Base-by-base conservation (phyloP, 2,113 vertebrate species). In the Cettia cetti region DNA sequence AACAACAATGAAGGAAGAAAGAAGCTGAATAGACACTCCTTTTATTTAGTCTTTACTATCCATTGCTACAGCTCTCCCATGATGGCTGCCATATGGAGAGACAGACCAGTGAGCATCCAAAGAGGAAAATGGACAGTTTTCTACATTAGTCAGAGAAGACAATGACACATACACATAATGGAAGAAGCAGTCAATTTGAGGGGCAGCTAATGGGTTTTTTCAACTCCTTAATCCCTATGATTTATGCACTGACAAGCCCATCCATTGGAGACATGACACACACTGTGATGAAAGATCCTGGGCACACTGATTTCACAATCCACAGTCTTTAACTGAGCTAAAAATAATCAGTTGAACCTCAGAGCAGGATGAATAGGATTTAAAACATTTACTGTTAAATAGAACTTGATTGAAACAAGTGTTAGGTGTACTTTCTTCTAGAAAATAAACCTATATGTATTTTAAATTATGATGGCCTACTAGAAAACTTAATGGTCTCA, bases 391-490 rank as follows among this genome's bases (percentile, higher is more conserved):
- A 45, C 12, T 22, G 57, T 84, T 52, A 75, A 53, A 47, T 2
- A 85, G 15, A 70, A 61, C 6, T 71, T 76, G 6, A 77, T 52
- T 33, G 26, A 71, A 94, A 66, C 19, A 81, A 20, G 14, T 37
- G 3, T n/a, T 45, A 42, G 4, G 4, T 5, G 0, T 0, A 4
- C 6, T 40, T 86, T 49, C 22, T 65, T 56, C 47, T 71, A 11
- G 30, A 89, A 94, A 80, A 40, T 11, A 64, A 60, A 60, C 16
- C 15, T 68, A 7, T 18, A 56, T 44, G 27, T 57, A 47, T 60
- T 44, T 66, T 6, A 70, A 69, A 76, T 86, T 35, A 83, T 31
- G 9, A 52, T 15, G 37, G 35, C 17, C 16, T 16, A 61, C 24
- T 15, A 70, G 66, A 75, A 86, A 90, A 79, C 8, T n/a, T 11